Base-by-base conservation (phyloP, 2,888 invertebrate genomes). In the Phalangium opilio region DNA sequence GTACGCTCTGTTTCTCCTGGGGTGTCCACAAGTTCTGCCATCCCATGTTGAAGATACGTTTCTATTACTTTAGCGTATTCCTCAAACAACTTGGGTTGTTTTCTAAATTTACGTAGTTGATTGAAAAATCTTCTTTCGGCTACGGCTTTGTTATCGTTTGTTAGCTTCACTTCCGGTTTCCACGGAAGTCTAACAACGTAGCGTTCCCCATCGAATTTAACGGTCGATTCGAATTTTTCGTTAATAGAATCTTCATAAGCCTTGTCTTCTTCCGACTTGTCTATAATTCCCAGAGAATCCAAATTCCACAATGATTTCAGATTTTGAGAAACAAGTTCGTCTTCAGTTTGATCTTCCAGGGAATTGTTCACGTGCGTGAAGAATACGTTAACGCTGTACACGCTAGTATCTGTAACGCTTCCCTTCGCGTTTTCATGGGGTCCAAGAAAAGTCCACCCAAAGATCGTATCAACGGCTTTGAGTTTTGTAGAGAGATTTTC, bases 241-340 rank as follows among this genome's bases (percentile, higher is more conserved):
- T 27, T 8, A 7, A 27, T 27, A 27, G 27, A 4, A 4, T 27
- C 8, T 27, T 27, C 27, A 27, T 8, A 27, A 7, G 27, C 27
- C 27, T 7, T 27, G 4, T 27, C 27, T 27, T 27, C 27, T 27
- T 27, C 27, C 27, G 27, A 27, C 8, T 27, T 27, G 27, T 27
- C 27, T 42, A 21, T 2, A 21, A 15, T 27, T 21, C 3, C 21
- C 21, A 3, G 11, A 32, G 7, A 27, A 27, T 42, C 27, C n/a
- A 42, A 20, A 21, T 42, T 32, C 42, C 21, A 42, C 15, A 42
- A 42, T 5, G 21, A 1, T n/a, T 42, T 42, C 21, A 42, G 20
- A 8, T 27, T 27, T 27, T 27, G 27, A 8, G 27, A 27, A 27
- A 27, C 27, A 8, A 27, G 27, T 27, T 27, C 27, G 27, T 27